Evolutionary conservation across 2,888 invertebrate species (phyloP).

Genomic region (Cheilosia impressa): DNA sequence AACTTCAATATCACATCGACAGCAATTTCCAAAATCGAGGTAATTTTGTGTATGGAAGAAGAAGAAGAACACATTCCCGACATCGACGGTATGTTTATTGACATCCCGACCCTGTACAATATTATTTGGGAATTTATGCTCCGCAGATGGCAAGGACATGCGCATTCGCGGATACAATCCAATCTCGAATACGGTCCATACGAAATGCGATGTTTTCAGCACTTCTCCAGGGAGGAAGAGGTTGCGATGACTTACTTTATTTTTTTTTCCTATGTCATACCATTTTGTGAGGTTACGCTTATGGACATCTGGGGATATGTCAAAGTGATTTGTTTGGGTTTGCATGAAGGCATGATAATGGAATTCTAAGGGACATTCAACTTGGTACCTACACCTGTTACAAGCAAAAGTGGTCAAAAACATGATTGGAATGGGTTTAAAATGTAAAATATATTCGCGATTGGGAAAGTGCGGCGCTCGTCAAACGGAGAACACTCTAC

Average conservation of each 20-base stretch:
- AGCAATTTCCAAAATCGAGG: not conserved
- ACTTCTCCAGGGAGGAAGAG: slow-evolving; percentile 17
- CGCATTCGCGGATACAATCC: slow-evolving; percentile 35
- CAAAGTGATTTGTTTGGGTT: slow-evolving; percentile 45
- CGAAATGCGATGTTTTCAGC: slow-evolving; percentile 50
- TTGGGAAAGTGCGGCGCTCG: too few relatives aligned
- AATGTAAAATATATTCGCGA: too few relatives aligned
- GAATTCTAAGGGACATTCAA: not conserved
- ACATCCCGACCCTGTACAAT: slow-evolving; percentile 13
- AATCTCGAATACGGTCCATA: slow-evolving; percentile 30
- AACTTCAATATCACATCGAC: too few relatives aligned
- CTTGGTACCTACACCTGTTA: not conserved
- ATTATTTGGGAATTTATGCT: slow-evolving; percentile 19
- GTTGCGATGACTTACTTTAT: slow-evolving; percentile 15
- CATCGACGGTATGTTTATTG: slow-evolving; percentile 34
- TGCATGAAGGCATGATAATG: not conserved
- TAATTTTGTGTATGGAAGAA: slow-evolving; percentile 27
- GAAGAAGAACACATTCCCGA: slow-evolving; percentile 38
- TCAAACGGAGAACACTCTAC: too few relatives aligned
- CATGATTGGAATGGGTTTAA: too few relatives aligned
- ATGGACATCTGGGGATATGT: not conserved
- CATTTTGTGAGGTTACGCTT: slow-evolving; percentile 2
- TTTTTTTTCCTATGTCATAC: not conserved
- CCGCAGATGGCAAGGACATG: slow-evolving; percentile 46
- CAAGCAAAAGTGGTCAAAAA: not conserved